Conservation (phyloP, 2,113 vertebrate genomes). For the Salvator merianae region DNA sequence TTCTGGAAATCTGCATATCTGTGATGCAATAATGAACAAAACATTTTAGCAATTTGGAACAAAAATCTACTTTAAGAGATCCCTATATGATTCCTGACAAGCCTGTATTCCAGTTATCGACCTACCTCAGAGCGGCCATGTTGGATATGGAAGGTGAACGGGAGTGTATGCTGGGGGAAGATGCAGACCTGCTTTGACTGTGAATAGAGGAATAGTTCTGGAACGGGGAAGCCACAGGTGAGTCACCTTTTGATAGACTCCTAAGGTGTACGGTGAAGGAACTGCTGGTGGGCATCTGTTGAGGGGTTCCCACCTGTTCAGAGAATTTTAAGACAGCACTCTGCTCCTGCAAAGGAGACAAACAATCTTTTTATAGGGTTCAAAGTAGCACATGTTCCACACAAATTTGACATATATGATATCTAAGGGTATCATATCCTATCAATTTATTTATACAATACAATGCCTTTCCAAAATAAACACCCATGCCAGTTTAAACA, state of each 20-base stretch:
- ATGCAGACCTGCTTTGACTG: conserved; percentile 83
- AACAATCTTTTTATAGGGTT: not conserved
- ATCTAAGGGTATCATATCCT: too few relatives aligned
- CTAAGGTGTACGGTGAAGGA: conserved; percentile 87
- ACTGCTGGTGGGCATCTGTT: conserved; percentile 78
- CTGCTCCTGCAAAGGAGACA: conserved; percentile 79
- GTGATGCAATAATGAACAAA: too few relatives aligned
- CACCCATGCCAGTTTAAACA: too few relatives aligned
- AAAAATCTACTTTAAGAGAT: not conserved
- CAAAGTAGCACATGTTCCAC: not conserved
- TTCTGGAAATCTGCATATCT: not conserved
- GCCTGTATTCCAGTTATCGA: not conserved
- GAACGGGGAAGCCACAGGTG: conserved; percentile 85
- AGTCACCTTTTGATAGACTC: conserved; percentile 88
- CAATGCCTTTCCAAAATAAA: too few relatives aligned
- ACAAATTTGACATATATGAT: not conserved
- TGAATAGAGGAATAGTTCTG: conserved; percentile 89
- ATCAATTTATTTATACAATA: too few relatives aligned
- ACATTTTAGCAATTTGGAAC: too few relatives aligned
- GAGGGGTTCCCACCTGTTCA: conserved; percentile 78
- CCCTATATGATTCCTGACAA: not conserved
- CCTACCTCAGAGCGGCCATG: conserved; percentile 93
- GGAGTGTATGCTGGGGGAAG: conserved; percentile 87
- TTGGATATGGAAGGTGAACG: conserved; percentile 90
- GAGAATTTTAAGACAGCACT: conserved; percentile 85